Evolutionary conservation across 2,113 vertebrate species (phyloP), one percentile per base, ranked within the genome.

Genomic region (Dipodomys ordii): DNA sequence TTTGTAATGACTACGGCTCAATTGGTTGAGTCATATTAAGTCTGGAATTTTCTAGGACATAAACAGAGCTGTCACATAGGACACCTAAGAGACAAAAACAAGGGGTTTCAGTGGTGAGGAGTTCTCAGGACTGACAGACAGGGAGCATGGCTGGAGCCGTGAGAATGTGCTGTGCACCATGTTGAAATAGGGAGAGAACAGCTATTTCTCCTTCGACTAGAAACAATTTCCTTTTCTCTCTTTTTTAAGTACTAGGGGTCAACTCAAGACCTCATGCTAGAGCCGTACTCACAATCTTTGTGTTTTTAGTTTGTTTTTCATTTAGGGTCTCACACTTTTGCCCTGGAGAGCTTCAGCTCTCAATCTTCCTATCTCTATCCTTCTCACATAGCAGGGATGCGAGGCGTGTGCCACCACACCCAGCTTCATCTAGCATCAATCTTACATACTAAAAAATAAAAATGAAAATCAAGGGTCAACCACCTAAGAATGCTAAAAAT

Each of bases 31-130:
- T 90, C 88, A 73, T 82, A 91, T 96, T 88, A 95, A 96, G 79
- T 65, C 78, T 95, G 93, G 79, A 95, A 94, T 97, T 97, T 93
- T 79, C 88, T 92, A 81, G 81, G 65, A 95, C 90, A 78, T 93
- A 95, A 93, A 84, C 88, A 95, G 88, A 93, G 64, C 64, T 95
- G 93, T 86, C 65, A 80, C 84, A 86, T 1, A 96, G 49, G 71
- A 85, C 7, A 92, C 73, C 62, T 46, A 90, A 76, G 44, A 88
- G 28, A 91, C 53, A 32, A 76, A 77, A 87, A 72, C 67, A 81
- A 30, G 35, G 20, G 16, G 82, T 27, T 7, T 44, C n/a, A 27
- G 22, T 53, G 65, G 16, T 20, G 19, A 35, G 62, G 68, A 69
- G 65, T 39, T 28, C 91, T 83, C 39, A 62, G 76, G 80, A 81